Evolutionary conservation across 2,888 invertebrate genomes (phyloP).

Genomic region (Noctua fimbriata): DNA sequence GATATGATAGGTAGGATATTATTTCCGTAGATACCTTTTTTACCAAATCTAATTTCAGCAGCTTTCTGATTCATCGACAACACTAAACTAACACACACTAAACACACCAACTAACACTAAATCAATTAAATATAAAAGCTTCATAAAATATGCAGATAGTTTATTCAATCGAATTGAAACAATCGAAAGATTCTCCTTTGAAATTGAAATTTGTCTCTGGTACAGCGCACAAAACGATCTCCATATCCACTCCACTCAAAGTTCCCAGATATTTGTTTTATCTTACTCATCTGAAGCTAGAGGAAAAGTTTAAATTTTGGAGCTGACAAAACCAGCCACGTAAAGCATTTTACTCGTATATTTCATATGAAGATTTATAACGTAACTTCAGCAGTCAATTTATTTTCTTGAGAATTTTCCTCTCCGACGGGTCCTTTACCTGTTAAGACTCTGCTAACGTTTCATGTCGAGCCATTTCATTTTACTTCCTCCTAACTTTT

Average conservation of each 20-base stretch:
- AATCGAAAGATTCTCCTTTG: conserved; percentile 21
- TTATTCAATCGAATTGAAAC: conserved; percentile 16
- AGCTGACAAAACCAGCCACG: conserved; percentile 22
- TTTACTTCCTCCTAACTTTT: conserved; percentile 60
- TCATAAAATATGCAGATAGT: conserved; percentile 4
- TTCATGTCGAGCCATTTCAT: conserved; percentile 62
- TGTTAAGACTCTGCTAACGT: conserved; percentile 58
- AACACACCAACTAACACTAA: too few species aligned
- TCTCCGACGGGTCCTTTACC: conserved; percentile 40
- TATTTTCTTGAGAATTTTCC: conserved; percentile 44
- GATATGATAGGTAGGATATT: conserved; percentile 4
- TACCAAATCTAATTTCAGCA: conserved; percentile 21
- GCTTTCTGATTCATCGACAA: background rate
- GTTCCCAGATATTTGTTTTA: conserved; percentile 51
- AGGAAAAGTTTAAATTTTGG: conserved; percentile 33
- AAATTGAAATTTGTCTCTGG: conserved; percentile 37
- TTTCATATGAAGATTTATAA: conserved; percentile 30
- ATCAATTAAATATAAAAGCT: background rate
- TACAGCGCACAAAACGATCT: conserved; percentile 22
- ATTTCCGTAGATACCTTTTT: conserved; percentile 3
- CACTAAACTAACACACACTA: too few species aligned
- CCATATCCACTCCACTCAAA: conserved; percentile 34
- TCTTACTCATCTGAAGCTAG: conserved; percentile 14
- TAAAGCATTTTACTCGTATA: conserved; percentile 5
- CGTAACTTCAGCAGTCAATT: conserved; percentile 47